Conservation (phyloP, 2,113 vertebrate species). For the Rhea pennata region DNA sequence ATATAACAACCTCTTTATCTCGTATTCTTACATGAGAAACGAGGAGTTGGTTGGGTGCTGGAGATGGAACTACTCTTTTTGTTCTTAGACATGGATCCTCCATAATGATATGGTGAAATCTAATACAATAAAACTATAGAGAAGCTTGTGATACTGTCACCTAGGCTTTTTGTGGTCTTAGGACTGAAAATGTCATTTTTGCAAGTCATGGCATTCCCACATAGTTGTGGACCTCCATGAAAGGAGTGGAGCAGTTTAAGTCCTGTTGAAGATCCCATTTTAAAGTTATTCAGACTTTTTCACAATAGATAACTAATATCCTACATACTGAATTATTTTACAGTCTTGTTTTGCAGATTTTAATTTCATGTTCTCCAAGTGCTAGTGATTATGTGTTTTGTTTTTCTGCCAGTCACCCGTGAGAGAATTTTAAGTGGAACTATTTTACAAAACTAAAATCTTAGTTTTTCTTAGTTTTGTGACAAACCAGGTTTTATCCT, state of each 20-base stretch:
- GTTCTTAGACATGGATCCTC: conserved; percentile 5
- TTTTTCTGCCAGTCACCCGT: not conserved
- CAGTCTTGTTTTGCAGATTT: not conserved
- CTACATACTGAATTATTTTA: not conserved
- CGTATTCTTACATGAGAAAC: not conserved
- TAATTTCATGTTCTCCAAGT: not conserved
- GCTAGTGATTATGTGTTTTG: not conserved
- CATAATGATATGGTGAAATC: not conserved
- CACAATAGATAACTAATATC: not conserved
- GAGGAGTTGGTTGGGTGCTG: not conserved
- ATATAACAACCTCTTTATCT: not conserved
- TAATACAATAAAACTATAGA: not conserved
- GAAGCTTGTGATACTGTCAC: not conserved
- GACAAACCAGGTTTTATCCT: not conserved
- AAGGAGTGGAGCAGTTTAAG: not conserved
- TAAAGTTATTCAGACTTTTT: not conserved
- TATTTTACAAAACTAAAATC: not conserved
- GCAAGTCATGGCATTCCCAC: conserved; percentile 21
- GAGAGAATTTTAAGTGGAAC: not conserved
- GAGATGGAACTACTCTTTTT: not conserved
- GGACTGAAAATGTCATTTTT: conserved; percentile 7
- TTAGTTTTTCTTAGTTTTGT: not conserved
- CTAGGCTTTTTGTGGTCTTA: not conserved
- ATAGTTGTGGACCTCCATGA: not conserved
- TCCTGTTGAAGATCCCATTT: not conserved